Conservation (phyloP, 2,797 vertebrate genomes). For the Sebastes diaconus region DNA sequence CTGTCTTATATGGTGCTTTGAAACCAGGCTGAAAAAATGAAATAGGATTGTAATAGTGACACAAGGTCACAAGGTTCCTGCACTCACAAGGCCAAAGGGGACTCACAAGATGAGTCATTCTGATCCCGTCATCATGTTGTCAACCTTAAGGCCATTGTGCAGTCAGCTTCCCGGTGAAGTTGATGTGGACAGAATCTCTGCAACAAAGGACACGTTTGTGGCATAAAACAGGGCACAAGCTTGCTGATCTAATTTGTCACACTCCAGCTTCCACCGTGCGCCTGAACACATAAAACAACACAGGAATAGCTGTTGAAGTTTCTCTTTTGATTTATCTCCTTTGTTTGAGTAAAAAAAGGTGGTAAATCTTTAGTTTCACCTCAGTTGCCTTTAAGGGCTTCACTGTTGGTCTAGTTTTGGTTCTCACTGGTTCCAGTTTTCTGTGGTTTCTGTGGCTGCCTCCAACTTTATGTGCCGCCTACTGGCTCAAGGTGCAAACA, state of each 20-base stretch:
- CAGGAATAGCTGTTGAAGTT: neutral
- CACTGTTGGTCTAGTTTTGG: neutral
- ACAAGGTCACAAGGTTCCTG: constrained; percentile 8
- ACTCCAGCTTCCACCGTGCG: neutral
- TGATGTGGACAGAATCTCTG: neutral
- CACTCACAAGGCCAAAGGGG: neutral
- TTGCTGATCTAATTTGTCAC: neutral
- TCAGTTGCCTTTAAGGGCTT: neutral
- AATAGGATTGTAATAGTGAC: neutral
- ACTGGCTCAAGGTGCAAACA: neutral
- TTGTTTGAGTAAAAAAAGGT: neutral
- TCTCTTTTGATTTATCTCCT: neutral
- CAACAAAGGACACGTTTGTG: neutral
- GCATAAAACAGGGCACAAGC: neutral
- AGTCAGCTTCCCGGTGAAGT: neutral
- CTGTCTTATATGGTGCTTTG: neutral
- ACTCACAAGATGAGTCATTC: constrained; percentile 5
- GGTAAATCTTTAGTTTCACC: neutral
- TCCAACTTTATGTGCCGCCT: neutral
- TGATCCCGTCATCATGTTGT: neutral
- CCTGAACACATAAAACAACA: neutral
- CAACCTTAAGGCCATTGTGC: neutral
- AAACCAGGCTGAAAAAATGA: neutral
- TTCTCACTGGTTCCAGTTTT: neutral
- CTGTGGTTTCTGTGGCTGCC: too few species aligned